Conservation (phyloP, 2,888 invertebrate genomes). For the Athrips mouffetella region DNA sequence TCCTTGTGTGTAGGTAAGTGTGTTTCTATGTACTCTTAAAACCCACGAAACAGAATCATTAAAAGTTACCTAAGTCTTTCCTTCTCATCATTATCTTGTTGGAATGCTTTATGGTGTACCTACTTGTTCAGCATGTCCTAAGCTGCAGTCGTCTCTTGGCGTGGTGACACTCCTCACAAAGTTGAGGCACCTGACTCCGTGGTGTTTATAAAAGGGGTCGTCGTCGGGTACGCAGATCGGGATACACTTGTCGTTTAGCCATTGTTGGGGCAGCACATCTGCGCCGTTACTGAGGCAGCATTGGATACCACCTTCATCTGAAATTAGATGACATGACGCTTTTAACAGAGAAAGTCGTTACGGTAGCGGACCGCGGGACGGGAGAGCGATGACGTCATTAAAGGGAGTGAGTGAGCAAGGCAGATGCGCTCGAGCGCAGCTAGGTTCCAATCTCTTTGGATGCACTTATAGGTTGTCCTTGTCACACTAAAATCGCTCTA, state of each 20-base stretch:
- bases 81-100: no score
- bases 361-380: neutral
- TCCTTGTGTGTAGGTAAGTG: neutral
- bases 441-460: no score
- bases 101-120: no score
- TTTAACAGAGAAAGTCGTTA: no score
- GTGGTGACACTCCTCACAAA: slow-evolving; percentile 79
- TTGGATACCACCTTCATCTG: slow-evolving; percentile 73
- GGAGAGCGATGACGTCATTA: no score
- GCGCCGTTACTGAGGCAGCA: slow-evolving; percentile 70
- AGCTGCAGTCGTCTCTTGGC: slow-evolving; percentile 73
- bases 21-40: no score
- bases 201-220: slow-evolving; percentile 73
- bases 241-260: slow-evolving; percentile 78
- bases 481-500: no score
- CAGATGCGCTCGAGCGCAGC: no score
- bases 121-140: slow-evolving; percentile 80
- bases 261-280: slow-evolving; percentile 57
- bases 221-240: slow-evolving; percentile 76
- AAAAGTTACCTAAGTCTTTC: no score
- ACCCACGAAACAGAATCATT: no score
- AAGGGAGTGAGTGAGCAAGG: no score
- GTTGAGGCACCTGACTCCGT: slow-evolving; percentile 76
- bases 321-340: neutral
- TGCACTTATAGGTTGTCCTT: no score